Base-by-base conservation (phyloP, 2,888 invertebrate species). In the Agrochola circellaris region DNA sequence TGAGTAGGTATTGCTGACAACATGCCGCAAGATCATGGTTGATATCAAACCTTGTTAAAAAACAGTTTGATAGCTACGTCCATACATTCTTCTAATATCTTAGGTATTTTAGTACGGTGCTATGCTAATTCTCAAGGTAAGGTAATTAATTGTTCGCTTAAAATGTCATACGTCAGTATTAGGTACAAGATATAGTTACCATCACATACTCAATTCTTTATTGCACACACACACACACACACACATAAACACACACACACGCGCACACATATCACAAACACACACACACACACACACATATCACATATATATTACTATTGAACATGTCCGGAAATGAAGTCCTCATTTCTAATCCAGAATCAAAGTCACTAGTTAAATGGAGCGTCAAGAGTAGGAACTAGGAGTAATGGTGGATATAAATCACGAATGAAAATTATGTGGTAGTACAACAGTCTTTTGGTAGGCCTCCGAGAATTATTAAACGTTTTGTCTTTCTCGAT, bases 261-360 rank as follows among this genome's bases (percentile, higher is more conserved):
- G n/a, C n/a, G n/a, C n/a, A n/a, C n/a, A n/a, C n/a, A n/a, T n/a
- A n/a, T n/a, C n/a, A n/a, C n/a, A n/a, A n/a, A n/a, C n/a, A n/a
- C n/a, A n/a, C n/a, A n/a, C n/a, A n/a, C n/a, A n/a, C n/a, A n/a
- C n/a, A n/a, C n/a, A n/a, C n/a, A n/a, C n/a, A n/a, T n/a, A n/a
- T n/a, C n/a, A n/a, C n/a, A n/a, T n/a, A 3, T 1, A 30, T 20
- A 54, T 60, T 51, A 64, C 62, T 48, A 48, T 62, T n/a, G 45
- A 71, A 78, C 64, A 51, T 54, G 64, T 34, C 48, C 73, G 73
- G 83, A 82, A 83, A 82, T 82, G 56, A 71, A 68, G 66, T 68
- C 45, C 38, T 83, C 64, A 71, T 60, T 82, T 60, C 26, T n/a
- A 34, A 68, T 64, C 64, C 73, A 64, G 54, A 73, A 67, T 71